Evolutionary conservation across 2,797 vertebrate species (phyloP), one percentile per base, ranked within the genome.

Genomic region (Huso huso): DNA sequence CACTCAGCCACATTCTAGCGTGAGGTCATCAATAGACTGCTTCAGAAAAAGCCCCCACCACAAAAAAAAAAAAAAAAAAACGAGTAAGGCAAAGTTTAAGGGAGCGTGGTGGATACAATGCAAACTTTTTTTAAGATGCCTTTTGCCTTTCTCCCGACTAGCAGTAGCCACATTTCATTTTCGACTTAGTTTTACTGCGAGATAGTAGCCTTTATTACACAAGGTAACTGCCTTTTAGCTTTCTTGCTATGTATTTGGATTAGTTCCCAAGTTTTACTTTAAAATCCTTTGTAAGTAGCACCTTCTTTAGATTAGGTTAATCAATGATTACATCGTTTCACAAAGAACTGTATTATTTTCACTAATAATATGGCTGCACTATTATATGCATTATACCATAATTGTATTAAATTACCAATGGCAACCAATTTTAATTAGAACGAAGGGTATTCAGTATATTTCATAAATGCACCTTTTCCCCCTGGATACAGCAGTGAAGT

Each of bases 11-110:
- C 91, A 88, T 76, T 84, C 81, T 85, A 80, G 87, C 87, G 90
- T 95, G 93, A 95, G 92, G 93, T 95, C 94, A 94, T 85, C 91
- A 84, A 78, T 81, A 75, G 85, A 83, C 77, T 80, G 74, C 81
- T 83, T 76, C 82, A 80, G 81, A 83, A 80, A 62, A 79, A 70
- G 77, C 82, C 74, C 83, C 84, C 69, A n/a, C n/a, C n/a, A n/a
- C n/a, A n/a, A n/a, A n/a, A n/a, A n/a, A n/a, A 79, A 84, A 82
- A 77, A 87, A 78, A 87, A 83, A 84, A 82, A 83, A 81, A 82
- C 83, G 80, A 86, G 86, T 85, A 85, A 86, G 81, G 85, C 81
- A 76, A 84, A 88, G 81, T 87, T 83, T 84, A 18, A 86, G 86
- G 78, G 82, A 83, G 78, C 78, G 79, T 60, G 77, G 81, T 78